Conservation (phyloP, 1,140 invertebrate genomes). For the Cepaea nemoralis region DNA sequence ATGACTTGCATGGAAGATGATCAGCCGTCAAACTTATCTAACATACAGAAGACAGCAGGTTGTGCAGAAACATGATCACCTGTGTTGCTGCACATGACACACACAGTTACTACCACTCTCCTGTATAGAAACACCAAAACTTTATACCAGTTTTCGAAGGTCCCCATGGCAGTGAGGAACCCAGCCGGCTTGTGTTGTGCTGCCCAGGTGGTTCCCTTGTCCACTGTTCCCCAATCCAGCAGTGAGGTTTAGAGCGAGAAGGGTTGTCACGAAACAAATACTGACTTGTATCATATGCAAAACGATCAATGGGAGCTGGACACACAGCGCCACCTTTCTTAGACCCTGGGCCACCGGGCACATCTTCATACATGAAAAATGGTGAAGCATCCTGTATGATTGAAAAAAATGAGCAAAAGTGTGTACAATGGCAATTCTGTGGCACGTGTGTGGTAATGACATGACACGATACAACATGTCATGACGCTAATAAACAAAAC, state of each 20-base stretch:
- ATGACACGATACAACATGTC: too few species aligned
- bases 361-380: constrained; percentile 36
- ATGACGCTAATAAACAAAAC: too few species aligned
- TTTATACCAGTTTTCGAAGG: constrained; percentile 67
- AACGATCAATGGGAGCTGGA: constrained; percentile 53
- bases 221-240: constrained; percentile 66
- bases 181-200: constrained; percentile 63
- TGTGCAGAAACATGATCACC: too few species aligned
- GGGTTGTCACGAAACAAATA: constrained; percentile 59
- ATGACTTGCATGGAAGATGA: too few species aligned
- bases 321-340: not conserved
- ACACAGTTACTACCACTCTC: too few species aligned
- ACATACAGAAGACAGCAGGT: too few species aligned
- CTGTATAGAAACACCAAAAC: too few species aligned
- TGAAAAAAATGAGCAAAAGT: too few species aligned
- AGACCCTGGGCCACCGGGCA: not conserved
- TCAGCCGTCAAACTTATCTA: too few species aligned
- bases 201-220: constrained; percentile 55
- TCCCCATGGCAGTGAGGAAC: constrained; percentile 67
- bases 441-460: too few species aligned
- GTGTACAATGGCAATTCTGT: too few species aligned
- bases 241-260: constrained; percentile 57
- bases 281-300: constrained; percentile 64
- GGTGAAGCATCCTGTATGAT: constrained; percentile 33
- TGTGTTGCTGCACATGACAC: too few species aligned